Evolutionary conservation across 2,888 invertebrate species (phyloP), one percentile per base, ranked within the genome.

Genomic region (Noctua comes): DNA sequence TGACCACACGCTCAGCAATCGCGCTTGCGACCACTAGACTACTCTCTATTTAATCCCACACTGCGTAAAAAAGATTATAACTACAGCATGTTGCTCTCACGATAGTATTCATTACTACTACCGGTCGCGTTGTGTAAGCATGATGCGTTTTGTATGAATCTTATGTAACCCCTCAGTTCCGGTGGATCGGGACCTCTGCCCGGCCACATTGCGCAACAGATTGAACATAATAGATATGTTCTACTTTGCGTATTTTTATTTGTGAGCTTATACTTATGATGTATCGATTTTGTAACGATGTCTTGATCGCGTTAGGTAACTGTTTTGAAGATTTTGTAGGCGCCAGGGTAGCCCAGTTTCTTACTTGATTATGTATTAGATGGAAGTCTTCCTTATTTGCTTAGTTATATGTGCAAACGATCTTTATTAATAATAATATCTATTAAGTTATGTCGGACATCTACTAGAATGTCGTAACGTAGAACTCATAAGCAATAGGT

Each of bases 141-240:
- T 36, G 69, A 78, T 76, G 76, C 43, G 46, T 75, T 74, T 84
- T 64, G n/a, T 86, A 70, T 64, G 68, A 59, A 62, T 36, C 62
- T 86, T 87, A 84, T 74, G 68, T 66, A 87, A 84, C 64, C n/a
- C 21, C 27, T 57, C 21, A 80, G 81, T 81, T 85, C 85, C 85
- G 85, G 81, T 40, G 73, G 57, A 73, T 76, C 68, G 46, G 48
- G 71, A 87, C 81, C 81, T 85, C 62, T 84, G 85, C 81, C 86
- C 86, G 70, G 36, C 57, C 66, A 8, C 24, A 73, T 86, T 84
- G 57, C 69, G 84, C 21, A 87, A 87, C 77, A 88, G 71, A 73
- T 85, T 68, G 36, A 54, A 68, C 65, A 70, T 85, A 77, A 82
- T 69, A 68, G 51, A 84, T 76, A 70, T 83, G 83, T 82, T 79